A percentile compares a stretch with the other conserved stretches of the same genome.
Conservation (phyloP, 1,140 invertebrate genomes). For the Drosophila ananassae region DNA sequence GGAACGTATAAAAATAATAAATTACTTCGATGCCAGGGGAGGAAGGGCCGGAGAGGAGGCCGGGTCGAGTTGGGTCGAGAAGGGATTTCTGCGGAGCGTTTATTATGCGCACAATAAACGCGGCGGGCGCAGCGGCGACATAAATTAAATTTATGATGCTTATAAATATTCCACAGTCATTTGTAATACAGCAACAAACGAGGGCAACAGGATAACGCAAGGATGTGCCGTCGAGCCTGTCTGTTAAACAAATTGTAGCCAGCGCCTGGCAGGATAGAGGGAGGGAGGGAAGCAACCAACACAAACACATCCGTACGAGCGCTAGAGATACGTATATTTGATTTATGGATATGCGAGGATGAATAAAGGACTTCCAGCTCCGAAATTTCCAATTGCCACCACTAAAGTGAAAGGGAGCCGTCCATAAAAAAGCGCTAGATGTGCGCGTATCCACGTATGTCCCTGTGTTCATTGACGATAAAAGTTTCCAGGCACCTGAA, state of each 20-base stretch:
- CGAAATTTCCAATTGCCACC: slow-evolving; percentile 38
- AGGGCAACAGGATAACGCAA: slow-evolving; percentile 71
- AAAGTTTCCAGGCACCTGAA: slow-evolving; percentile 44
- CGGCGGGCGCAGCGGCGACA: slow-evolving; percentile 48
- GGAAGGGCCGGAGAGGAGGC: neutral
- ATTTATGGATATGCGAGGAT: slow-evolving; percentile 60
- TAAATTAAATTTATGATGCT: slow-evolving; percentile 80
- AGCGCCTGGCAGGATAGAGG: slow-evolving; percentile 15
- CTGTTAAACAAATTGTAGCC: slow-evolving; percentile 70
- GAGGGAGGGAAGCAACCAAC: slow-evolving; percentile 24
- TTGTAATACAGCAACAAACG: slow-evolving; percentile 71
- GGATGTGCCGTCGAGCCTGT: slow-evolving; percentile 65
- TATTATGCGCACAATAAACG: slow-evolving; percentile 82
- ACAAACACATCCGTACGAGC: slow-evolving; percentile 22
- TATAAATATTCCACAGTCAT: slow-evolving; percentile 77
- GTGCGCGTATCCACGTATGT: slow-evolving; percentile 1
- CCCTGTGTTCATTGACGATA: slow-evolving; percentile 26
- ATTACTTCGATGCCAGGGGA: slow-evolving; percentile 19
- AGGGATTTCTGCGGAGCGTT: slow-evolving; percentile 79
- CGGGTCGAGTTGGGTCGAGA: slow-evolving; percentile 44
- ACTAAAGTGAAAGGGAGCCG: slow-evolving; percentile 48
- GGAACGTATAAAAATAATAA: slow-evolving; percentile 55
- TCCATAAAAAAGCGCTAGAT: slow-evolving; percentile 30
- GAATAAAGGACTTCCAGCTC: slow-evolving; percentile 42
- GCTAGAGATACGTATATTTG: slow-evolving; percentile 52